Base-by-base conservation (phyloP, 2,113 vertebrate genomes). In the Ramphastos sulfuratus region DNA sequence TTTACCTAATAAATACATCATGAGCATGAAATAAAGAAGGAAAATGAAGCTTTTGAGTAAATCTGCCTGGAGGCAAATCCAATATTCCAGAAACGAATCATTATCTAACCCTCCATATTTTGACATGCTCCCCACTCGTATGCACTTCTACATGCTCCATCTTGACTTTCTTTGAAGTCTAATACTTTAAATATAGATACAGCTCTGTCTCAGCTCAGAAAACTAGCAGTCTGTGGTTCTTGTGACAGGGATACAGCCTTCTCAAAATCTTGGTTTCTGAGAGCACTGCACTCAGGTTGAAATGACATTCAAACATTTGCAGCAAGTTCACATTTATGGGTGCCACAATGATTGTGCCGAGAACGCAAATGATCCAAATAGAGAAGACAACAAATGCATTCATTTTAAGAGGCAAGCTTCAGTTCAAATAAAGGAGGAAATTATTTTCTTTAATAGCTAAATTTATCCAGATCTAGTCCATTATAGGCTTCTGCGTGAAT, bases 1-100 rank as follows among this genome's bases (percentile, higher is more conserved):
- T 96, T 95, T 96, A 96, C 88, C 66, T 94, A 96, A 94, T 93
- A 95, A 93, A 96, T 88, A 96, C 82, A 95, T 86, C 84, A 91
- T 50, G 64, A 96, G 84, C 88, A 91, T 81, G 83, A 96, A 96
- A 89, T 87, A 95, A 84, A 83, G 60, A 16, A 81, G 23, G 48
- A 66, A 96, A 96, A 92, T 2, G 24, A 93, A 92, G 75, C 92
- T 96, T 96, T 90, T 95, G 78, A 95, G 94, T 61, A 80, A 46
- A 30, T 86, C 79, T 84, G 93, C 92, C 93, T 87, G 54, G 44
- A 96, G 87, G 92, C 78, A 96, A 95, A 96, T 88, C 72, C 93
- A 96, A 82, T 88, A 94, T 58, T 58, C 86, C 86, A 83, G 79
- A 84, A 96, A 95, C 46, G 11, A 96, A 84, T 91, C 71, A 65